Base-by-base conservation (phyloP, 2,888 invertebrate genomes). In the Blastobasis lacticolella region DNA sequence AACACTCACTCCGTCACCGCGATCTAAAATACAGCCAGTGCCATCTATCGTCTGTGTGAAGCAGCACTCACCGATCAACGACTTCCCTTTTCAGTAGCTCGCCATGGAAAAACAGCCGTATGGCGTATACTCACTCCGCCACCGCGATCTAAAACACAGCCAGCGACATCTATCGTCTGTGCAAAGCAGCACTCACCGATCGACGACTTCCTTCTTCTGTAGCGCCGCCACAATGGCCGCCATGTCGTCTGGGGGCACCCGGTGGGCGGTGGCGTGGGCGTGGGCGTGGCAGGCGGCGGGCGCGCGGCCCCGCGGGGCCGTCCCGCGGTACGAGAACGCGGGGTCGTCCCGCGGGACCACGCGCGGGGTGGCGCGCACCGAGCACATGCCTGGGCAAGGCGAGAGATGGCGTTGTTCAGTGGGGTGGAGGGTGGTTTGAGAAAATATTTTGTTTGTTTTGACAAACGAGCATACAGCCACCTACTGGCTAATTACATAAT, bases 271-370 rank as follows among this genome's bases (percentile, higher is more conserved):
- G 54, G 71, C 71, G 37, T 69, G 72, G 49, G 75, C 64, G 65
- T 81, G 78, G 48, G 78, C 78, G 3, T 57, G 60, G 67, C 86
- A 85, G 37, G 60, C 41, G 47, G 60, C 55, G 23, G 54, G 54
- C 10, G 57, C 48, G 23, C 23, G 23, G 23, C 23, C 23, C n/a
- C 57, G 58, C 47, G 54, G 53, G 10, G 68, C 63, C 49, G 55
- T 23, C 23, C 23, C 23, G 23, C 23, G 57, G 74, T 91, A 92
- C 63, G 90, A 89, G 75, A 94, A 94, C 23, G 91, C 87, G 1
- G 91, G 81, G 76, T 93, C 91, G 78, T 93, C 91, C 38, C 88
- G 85, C 0, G 94, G 91, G 5, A 75, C 72, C 1, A 94, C 66
- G 44, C 90, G 90, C 0, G 93, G 92, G 2, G 81, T 78, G 0